Evolutionary conservation across 1,140 invertebrate species (phyloP).

Genomic region (Telenomus remus): DNA sequence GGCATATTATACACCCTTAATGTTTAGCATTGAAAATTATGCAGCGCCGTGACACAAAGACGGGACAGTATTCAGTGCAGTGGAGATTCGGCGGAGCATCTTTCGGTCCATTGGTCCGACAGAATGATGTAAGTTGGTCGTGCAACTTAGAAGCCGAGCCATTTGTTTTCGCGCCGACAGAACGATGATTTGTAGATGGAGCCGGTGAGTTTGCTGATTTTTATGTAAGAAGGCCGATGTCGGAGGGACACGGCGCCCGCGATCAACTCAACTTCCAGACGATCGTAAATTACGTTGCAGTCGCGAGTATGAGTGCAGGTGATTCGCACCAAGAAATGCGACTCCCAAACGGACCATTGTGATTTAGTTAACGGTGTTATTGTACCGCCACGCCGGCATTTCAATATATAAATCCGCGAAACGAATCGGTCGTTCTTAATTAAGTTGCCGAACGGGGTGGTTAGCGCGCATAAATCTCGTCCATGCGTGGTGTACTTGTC

Average conservation of each 20-base stretch:
- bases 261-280: conserved; percentile 66
- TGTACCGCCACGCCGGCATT: conserved; percentile 3
- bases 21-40: conserved; percentile 53
- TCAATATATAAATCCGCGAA: conserved; percentile 21
- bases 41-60: conserved; percentile 1
- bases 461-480: conserved; percentile 20
- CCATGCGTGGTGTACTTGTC: conserved; percentile 29
- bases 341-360: conserved; percentile 21
- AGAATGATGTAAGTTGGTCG: conserved; percentile 72
- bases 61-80: conserved; percentile 52
- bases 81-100: conserved; percentile 60
- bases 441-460: conserved; percentile 27
- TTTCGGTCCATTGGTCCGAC: conserved; percentile 72
- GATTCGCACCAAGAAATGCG: conserved; percentile 35
- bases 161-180: conserved; percentile 66
- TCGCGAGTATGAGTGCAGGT: conserved; percentile 33
- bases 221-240: conserved; percentile 68
- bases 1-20: conserved; percentile 52
- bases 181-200: conserved; percentile 70
- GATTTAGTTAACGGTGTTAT: conserved; percentile 25
- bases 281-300: conserved; percentile 68
- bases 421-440: conserved; percentile 31
- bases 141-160: conserved; percentile 53
- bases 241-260: conserved; percentile 33
- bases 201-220: conserved; percentile 69